Conservation (phyloP, 2,113 vertebrate genomes). For the Tragelaphus strepsiceros region DNA sequence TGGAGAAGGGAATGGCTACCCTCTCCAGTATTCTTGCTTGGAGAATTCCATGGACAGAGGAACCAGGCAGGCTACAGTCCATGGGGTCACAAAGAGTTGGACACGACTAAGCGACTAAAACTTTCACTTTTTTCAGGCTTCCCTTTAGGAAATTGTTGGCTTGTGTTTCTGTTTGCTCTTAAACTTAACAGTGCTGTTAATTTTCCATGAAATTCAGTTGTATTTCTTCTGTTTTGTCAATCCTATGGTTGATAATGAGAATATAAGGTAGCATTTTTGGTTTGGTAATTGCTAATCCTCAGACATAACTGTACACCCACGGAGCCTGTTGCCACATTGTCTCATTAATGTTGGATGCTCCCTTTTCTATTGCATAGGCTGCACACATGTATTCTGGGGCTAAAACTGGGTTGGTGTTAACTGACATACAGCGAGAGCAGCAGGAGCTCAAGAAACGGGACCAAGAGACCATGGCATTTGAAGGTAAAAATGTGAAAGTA, state of each 20-base stretch:
- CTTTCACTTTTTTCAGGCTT: not conserved
- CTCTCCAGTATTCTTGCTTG: not conserved
- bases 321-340: not conserved
- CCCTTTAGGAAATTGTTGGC: not conserved
- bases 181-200: not conserved
- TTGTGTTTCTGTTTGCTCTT: constrained; percentile 23
- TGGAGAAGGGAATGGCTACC: not conserved
- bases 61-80: not conserved
- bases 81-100: not conserved
- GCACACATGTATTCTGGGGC: constrained; percentile 86
- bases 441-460: constrained; percentile 85
- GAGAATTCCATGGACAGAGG: not conserved
- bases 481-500: constrained; percentile 80
- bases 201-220: constrained; percentile 6
- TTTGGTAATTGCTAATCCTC: not conserved
- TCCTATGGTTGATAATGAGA: not conserved
- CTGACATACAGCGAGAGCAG: constrained; percentile 87
- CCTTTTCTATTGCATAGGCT: constrained; percentile 69
- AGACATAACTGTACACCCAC: not conserved
- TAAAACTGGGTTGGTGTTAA: constrained; percentile 88
- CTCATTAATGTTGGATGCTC: not conserved
- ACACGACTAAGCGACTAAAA: not conserved
- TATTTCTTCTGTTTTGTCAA: not conserved
- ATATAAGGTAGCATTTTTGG: not conserved
- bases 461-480: constrained; percentile 81